Evolutionary conservation across 2,797 vertebrate genomes (phyloP), one percentile per base, ranked within the genome.

Genomic region (Danio tinwini): DNA sequence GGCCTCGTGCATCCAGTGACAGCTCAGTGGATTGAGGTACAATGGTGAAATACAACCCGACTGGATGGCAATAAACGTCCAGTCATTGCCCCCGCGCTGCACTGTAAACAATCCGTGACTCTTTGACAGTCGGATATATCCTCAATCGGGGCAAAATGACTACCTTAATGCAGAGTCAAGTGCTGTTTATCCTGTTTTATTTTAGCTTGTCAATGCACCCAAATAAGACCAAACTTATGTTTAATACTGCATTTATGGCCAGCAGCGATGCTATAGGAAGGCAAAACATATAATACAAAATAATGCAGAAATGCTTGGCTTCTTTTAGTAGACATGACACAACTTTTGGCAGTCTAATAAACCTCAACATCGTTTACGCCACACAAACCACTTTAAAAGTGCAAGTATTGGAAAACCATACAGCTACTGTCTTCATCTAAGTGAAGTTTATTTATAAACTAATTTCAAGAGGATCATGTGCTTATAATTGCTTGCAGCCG

Each of bases 11-110:
- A 74, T 70, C 84, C 81, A 69, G 74, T 85, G 84, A 84, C 84
- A 87, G 85, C 88, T 85, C 82, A 12, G 63, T 84, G 84, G 86
- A 90, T 85, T 91, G 88, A 91, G 88, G 89, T 85, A 81, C 85
- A 87, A 87, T 81, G 81, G 82, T 93, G 91, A 94, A 92, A 93
- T 93, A 93, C 88, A 85, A 86, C 90, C 76, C 55, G 76, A 87
- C 78, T 81, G 89, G 88, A 90, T 89, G 88, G 90, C 91, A 88
- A 92, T 93, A 92, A 93, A 91, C 81, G 83, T 82, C 85, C 82
- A 87, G 89, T 91, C 88, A 87, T 87, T 87, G 88, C 86, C 87
- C 85, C 89, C 86, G 86, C 88, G 88, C 86, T 86, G 86, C 86
- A 90, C 88, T 85, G 90, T 91, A 93, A 93, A 93, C 92, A 92